Base-by-base conservation (phyloP, 2,113 vertebrate genomes). In the Toxotes chatareus region DNA sequence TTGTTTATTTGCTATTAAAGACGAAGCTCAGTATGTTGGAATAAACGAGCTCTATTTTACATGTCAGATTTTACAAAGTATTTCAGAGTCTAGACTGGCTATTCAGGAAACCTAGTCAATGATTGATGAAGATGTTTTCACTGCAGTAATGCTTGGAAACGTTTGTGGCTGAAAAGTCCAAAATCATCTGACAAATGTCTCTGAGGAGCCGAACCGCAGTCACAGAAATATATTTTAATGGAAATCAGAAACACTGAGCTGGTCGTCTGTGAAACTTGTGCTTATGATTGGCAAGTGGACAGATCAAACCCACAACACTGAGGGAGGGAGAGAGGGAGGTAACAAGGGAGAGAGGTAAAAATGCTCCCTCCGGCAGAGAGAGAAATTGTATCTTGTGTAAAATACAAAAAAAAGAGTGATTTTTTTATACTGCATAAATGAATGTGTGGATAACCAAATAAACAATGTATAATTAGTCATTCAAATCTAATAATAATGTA, bases 101-200 rank as follows among this genome's bases (percentile, higher is more conserved):
- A 5, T 60, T 47, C 12, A 47, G 19, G 23, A 19, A 27, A n/a
- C 17, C 10, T 19, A 59, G 17, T 32, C 19, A 47, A 5, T 34
- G 40, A 60, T 57, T 31, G 63, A n/a, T 65, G 63, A 32, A 38
- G 17, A 13, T 72, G n/a, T 67, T 71, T 62, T 65, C 21, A 57
- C 51, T 69, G 6, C 34, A 57, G 40, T 57, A 63, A 46, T 63
- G 23, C 68, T 46, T 44, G 23, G n/a, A 14, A 76, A 31, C 7
- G 27, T 56, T 62, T n/a, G 53, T 38, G 14, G 19, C 49, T 10
- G 12, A 63, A 65, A 86, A 63, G 62, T 73, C 68, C 34, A 64
- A 73, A 77, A 73, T 64, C 34, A 69, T 78, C 38, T 56, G 56
- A 72, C 56, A 67, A 82, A 69, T 38, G 59, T 65, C 57, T 49